Conservation (phyloP, 2,888 invertebrate genomes). For the Lysandra bellargus region DNA sequence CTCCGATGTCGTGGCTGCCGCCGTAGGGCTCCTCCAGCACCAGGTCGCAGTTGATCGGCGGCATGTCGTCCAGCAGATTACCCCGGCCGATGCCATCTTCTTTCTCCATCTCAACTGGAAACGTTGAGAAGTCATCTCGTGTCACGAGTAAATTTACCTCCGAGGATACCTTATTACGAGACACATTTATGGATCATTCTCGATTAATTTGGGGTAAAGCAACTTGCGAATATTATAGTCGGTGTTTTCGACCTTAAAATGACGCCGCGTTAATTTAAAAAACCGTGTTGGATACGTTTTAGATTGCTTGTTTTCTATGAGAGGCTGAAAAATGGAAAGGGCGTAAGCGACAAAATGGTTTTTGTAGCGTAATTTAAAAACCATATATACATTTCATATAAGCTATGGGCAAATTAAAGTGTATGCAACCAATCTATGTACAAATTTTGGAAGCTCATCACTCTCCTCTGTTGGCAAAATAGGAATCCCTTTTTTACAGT, state of each 20-base stretch:
- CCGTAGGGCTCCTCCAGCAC: conserved; percentile 59
- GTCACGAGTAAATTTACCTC: not conserved
- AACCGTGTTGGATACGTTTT: too few relatives aligned
- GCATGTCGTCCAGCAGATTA: conserved; percentile 65
- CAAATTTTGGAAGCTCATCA: too few relatives aligned
- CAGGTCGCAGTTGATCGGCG: conserved; percentile 63
- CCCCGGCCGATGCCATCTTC: conserved; percentile 61
- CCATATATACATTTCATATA: too few relatives aligned
- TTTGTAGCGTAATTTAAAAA: too few relatives aligned
- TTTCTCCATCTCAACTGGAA: conserved; percentile 57
- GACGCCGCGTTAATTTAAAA: too few relatives aligned
- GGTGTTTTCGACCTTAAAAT: not conserved
- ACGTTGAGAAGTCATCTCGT: conserved; percentile 7
- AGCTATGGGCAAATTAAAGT: too few relatives aligned
- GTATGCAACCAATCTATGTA: too few relatives aligned
- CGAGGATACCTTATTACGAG: not conserved
- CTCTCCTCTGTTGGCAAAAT: too few relatives aligned
- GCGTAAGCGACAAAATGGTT: too few relatives aligned
- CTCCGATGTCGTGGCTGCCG: conserved; percentile 82
- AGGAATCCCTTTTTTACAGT: too few relatives aligned
- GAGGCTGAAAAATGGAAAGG: too few relatives aligned
- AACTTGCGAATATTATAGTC: not conserved
- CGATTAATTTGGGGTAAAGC: not conserved
- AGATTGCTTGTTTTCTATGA: too few relatives aligned
- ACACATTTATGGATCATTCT: not conserved